These are phyloP conservation scores for Elachura formosa DNA, from an alignment of 2,113 vertebrate genomes.

Conservation along the genomic window DNA sequence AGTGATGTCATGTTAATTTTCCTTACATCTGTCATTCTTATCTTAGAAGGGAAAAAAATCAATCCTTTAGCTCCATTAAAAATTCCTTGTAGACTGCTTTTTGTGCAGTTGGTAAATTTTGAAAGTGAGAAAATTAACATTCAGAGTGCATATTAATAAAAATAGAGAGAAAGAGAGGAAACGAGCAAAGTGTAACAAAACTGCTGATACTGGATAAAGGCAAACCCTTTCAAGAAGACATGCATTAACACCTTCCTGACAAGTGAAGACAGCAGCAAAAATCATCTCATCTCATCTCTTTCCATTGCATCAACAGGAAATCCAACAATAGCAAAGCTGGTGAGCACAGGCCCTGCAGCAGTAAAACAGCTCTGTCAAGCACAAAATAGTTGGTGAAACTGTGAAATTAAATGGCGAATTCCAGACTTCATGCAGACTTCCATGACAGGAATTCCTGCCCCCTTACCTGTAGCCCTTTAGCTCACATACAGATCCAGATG, in stretches of 20 bases:
- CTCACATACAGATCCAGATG: not conserved
- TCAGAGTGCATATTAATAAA: slow-evolving; percentile 13
- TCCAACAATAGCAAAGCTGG: not conserved
- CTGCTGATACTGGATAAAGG: not conserved
- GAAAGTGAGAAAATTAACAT: slow-evolving; percentile 30
- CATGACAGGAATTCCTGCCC: not conserved
- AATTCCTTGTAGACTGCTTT: slow-evolving; percentile 3
- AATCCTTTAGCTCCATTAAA: slow-evolving; percentile 29
- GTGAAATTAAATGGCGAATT: not conserved
- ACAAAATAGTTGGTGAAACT: not conserved
- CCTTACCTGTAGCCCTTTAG: not conserved
- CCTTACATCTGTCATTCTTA: slow-evolving; percentile 26
- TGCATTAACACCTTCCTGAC: slow-evolving; percentile 7
- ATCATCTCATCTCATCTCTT: not conserved
- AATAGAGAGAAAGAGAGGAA: not conserved
- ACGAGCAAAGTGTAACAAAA: not conserved
- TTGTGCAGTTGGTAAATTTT: not conserved
- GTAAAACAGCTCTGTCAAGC: not conserved
- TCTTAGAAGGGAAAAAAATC: not conserved
- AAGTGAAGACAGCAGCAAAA: slow-evolving; percentile 6
- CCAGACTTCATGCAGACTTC: not conserved
- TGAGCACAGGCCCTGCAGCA: not conserved
- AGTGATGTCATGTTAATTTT: slow-evolving; percentile 51
- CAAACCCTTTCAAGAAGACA: not conserved
- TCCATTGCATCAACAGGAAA: not conserved